These are phyloP conservation scores for Zaprionus capensis DNA, from an alignment of 1,140 invertebrate genomes.

Conservation along the genomic window DNA sequence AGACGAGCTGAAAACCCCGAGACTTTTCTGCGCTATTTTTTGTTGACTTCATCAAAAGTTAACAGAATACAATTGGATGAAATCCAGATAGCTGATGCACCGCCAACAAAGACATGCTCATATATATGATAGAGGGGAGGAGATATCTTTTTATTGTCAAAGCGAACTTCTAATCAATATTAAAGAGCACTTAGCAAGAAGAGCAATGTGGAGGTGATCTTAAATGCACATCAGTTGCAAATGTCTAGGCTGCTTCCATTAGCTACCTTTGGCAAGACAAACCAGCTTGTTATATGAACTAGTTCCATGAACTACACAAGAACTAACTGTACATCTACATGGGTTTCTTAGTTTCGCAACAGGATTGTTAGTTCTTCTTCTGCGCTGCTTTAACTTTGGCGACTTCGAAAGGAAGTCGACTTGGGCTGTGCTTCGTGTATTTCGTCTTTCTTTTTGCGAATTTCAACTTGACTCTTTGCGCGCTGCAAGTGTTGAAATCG, in stretches of 20 bases:
- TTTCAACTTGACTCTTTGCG: conserved; percentile 35
- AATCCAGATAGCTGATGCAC: too few relatives aligned
- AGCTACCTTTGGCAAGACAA: background rate
- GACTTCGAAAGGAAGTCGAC: background rate
- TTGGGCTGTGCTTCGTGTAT: background rate
- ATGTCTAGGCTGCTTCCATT: background rate
- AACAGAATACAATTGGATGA: too few relatives aligned
- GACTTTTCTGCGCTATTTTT: too few relatives aligned
- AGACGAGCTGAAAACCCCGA: too few relatives aligned
- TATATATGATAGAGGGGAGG: too few relatives aligned
- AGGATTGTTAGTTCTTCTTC: background rate
- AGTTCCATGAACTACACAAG: background rate
- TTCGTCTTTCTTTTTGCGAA: conserved; percentile 3
- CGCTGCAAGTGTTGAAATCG: conserved; percentile 23
- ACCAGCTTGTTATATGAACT: background rate
- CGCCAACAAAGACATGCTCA: too few relatives aligned
- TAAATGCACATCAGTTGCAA: background rate
- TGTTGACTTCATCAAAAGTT: too few relatives aligned
- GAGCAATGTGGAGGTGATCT: background rate
- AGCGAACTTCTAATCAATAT: too few relatives aligned
- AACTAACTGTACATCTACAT: background rate
- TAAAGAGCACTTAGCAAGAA: too few relatives aligned
- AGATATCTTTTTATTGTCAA: too few relatives aligned
- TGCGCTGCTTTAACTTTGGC: background rate
- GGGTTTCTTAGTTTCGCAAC: background rate